phyloP scores from a whole-genome alignment of 2,113 vertebrate genomes.

The pig (Sus scrofa) region T2T-Sscrofa CM000819.6:76655001-76655500 shows the following conservation, averaged over 20 bases:
- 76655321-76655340: not conserved
- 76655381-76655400: not conserved
- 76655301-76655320: not conserved
- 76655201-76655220: not conserved
- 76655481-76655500: too few species aligned
- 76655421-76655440: not conserved
- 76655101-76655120: not conserved
- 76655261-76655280: not conserved
- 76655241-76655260: not conserved
- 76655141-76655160: not conserved
- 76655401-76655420: not conserved
- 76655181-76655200: not conserved
- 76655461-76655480: too few species aligned
- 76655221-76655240: not conserved
- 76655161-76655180: too few species aligned
- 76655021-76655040: fast-evolving
- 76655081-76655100: not conserved
- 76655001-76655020: not conserved
- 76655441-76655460: too few species aligned
- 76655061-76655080: not conserved
- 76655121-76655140: not conserved
- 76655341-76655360: not conserved
- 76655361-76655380: too few species aligned
- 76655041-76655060: not conserved
- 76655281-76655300: not conserved